Evolutionary conservation across 1,140 invertebrate species (phyloP), one percentile per base, ranked within the genome.

Genomic region (Onthophagus taurus): DNA sequence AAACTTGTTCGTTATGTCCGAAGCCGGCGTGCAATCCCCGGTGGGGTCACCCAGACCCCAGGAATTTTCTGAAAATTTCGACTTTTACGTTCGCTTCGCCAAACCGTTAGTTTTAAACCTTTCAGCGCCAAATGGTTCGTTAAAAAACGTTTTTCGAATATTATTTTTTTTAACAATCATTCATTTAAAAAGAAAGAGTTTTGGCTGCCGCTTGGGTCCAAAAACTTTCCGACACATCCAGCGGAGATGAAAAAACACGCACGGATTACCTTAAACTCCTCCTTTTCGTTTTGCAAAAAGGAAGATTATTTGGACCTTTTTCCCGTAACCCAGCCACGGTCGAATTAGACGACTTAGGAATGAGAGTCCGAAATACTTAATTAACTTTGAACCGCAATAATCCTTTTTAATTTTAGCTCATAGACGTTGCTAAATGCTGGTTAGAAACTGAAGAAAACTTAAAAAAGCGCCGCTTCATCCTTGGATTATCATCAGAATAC

Each of bases 191-290:
- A 67, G 65, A 67, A 49, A 52, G 60, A 39, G 49, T 54, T 12
- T 51, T 57, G 31, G 61, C 64, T 21, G 59, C 62, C 12, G 48
- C 57, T 45, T 67, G 65, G 65, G 36, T 67, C 6, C 58, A 62
- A 39, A 67, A 65, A 49, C 47, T 66, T n/a, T 31, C 42, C 20
- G 51, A 59, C 20, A 52, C 57, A 12, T 33, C 46, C 3, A 3
- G 24, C 7, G 55, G 52, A 1, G 20, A 33, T 1, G 54, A 59
- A 30, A 53, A 57, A 33, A 37, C 61, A 11, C 47, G 55, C 21
- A 52, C 54, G 2, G 58, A 59, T 33, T 64, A 63, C 48, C 46
- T 67, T 4, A 67, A 67, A 43, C 44, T 67, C 13, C 43, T 67
- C 5, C 41, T 67, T 2, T 64, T 64, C 31, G 61, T 57, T 2